phyloP scores from a whole-genome alignment of 2,888 invertebrate genomes.

The Drosophila recens region DNA sequence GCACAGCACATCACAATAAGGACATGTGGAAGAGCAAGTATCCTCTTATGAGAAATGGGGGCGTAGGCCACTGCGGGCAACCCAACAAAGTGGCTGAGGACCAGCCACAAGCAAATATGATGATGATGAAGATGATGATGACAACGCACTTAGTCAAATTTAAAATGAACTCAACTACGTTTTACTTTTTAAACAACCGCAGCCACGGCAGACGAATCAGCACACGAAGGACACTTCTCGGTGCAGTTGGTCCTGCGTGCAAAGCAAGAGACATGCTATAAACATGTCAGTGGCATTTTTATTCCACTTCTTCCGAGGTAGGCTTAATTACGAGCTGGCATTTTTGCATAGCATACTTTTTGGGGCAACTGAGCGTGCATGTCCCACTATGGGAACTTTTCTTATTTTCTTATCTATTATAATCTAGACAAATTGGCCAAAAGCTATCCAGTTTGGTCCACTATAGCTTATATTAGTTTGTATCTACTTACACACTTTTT shows the following conservation, averaged over 20 bases:
- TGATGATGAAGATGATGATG: slow-evolving; percentile 50
- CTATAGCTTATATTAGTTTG: no score
- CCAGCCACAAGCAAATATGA: slow-evolving; percentile 29
- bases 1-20: slow-evolving; percentile 39
- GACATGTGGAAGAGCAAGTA: slow-evolving; percentile 19
- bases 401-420: no score
- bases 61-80: slow-evolving; percentile 8
- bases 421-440: no score
- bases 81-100: slow-evolving; percentile 31
- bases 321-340: slow-evolving; percentile 52
- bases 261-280: slow-evolving; percentile 7
- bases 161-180: slow-evolving; percentile 77
- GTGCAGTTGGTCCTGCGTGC: slow-evolving; percentile 44
- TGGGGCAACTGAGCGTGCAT: slow-evolving; percentile 30
- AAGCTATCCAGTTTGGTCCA: no score
- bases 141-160: slow-evolving; percentile 75
- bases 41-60: neutral
- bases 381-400: neutral
- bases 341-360: slow-evolving; percentile 65
- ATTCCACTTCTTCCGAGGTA: slow-evolving; percentile 17
- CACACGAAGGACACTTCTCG: slow-evolving; percentile 39
- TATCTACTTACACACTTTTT: no score
- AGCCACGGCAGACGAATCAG: slow-evolving; percentile 24
- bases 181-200: slow-evolving; percentile 63
- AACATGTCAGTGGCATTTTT: slow-evolving; percentile 1